phyloP scores from a whole-genome alignment of 30 jellyfish, hydroid and myxozoan species.

The Aurelia aurita complex sp. Pacific region DNA sequence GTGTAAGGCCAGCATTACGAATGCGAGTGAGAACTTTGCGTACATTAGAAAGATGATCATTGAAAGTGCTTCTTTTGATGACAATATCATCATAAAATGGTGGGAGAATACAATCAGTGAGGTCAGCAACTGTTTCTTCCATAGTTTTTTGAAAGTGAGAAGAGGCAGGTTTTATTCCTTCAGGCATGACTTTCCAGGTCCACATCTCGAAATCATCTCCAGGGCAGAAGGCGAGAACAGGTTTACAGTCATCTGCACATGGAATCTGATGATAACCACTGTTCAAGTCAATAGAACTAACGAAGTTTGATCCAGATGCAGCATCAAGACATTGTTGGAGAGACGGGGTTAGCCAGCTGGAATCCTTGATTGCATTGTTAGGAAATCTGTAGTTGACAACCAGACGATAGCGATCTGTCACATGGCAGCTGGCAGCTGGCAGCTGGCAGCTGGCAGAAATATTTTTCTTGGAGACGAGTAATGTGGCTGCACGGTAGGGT shows the following conservation, averaged over 20 bases:
- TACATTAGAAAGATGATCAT: too few species aligned
- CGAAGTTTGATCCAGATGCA: conserved; percentile 24
- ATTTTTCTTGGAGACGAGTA: conserved; percentile 27
- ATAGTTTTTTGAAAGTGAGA: too few species aligned
- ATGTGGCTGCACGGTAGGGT: conserved; percentile 46
- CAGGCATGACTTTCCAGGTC: too few species aligned
- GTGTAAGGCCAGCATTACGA: conserved; percentile 1
- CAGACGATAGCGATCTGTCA: conserved; percentile 27
- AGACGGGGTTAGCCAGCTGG: conserved; percentile 55
- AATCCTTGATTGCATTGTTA: conserved; percentile 32
- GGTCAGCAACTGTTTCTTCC: too few species aligned
- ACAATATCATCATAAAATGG: too few species aligned
- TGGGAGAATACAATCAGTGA: too few species aligned
- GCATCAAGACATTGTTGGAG: conserved; percentile 51
- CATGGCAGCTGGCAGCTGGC: conserved; percentile 32
- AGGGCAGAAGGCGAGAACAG: too few species aligned
- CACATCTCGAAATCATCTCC: too few species aligned
- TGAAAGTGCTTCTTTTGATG: too few species aligned
- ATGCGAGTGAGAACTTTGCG: not conserved
- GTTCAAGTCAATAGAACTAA: conserved; percentile 29
- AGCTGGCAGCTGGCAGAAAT: conserved; percentile 35
- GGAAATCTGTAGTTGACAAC: conserved; percentile 39
- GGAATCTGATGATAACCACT: conserved; percentile 40
- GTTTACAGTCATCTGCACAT: not conserved
- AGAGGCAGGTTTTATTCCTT: too few species aligned